A percentile compares a stretch with the other conserved stretches of the same genome.
These are phyloP conservation scores for Sebastes trivittatus DNA, from an alignment of 2,797 vertebrate genomes.

Conservation along the genomic window DNA sequence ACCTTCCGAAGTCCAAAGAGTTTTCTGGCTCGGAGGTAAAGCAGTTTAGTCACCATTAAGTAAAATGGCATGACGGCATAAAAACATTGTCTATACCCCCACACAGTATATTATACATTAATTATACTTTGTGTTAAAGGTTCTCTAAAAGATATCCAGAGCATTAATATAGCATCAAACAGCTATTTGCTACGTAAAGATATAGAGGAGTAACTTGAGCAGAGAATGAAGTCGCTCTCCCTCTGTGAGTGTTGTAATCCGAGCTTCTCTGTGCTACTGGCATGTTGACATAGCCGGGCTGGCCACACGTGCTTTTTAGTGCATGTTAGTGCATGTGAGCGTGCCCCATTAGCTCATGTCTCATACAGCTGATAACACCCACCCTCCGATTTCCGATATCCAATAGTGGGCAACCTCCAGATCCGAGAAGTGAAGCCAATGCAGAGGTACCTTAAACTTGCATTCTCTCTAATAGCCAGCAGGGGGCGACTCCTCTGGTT, in stretches of 20 bases:
- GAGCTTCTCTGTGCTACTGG: background rate
- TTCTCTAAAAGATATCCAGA: background rate
- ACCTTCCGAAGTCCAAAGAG: background rate
- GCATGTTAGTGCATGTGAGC: background rate
- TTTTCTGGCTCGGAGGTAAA: background rate
- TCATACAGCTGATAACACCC: background rate
- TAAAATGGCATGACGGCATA: background rate
- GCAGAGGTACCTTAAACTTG: too few species aligned
- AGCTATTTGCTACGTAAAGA: background rate
- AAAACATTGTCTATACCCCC: background rate
- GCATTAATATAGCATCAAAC: background rate
- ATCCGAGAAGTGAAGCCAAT: too few species aligned
- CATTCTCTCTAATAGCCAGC: too few species aligned
- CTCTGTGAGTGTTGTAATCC: background rate
- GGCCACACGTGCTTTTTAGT: background rate
- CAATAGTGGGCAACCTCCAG: too few species aligned
- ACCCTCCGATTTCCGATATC: too few species aligned
- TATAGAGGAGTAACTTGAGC: background rate
- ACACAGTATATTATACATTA: background rate
- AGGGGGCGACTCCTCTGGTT: too few species aligned
- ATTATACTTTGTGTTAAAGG: background rate
- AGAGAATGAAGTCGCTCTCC: background rate
- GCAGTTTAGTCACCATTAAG: background rate
- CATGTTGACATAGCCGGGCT: background rate
- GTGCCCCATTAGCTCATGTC: background rate